These are phyloP conservation scores for Gari tellinella DNA, from an alignment of 2,888 invertebrate genomes.

Conservation along the genomic window DNA sequence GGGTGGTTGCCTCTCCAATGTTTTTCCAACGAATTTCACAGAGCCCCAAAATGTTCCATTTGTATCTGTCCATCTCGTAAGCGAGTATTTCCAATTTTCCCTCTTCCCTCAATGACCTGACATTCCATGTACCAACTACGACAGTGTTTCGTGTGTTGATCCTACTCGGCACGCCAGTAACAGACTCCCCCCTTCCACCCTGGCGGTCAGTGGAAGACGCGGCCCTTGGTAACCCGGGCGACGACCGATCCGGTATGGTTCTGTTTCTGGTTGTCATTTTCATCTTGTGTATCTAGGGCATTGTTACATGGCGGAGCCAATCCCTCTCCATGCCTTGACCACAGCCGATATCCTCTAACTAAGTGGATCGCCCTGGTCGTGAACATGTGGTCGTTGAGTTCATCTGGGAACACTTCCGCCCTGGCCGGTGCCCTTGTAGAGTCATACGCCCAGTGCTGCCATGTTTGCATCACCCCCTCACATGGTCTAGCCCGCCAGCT, in stretches of 20 bases:
- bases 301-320: no score
- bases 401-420: no score
- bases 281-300: not conserved
- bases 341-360: not conserved
- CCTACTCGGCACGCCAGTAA: not conserved
- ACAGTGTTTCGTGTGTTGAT: not conserved
- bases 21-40: constrained; percentile 4
- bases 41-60: constrained; percentile 18
- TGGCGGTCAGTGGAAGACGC: no score
- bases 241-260: no score
- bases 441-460: no score
- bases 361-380: not conserved
- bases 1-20: constrained; percentile 8
- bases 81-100: constrained; percentile 14
- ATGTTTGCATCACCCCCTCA: no score
- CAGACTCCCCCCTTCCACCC: no score
- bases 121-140: constrained; percentile 27
- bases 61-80: constrained; percentile 15
- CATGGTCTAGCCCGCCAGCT: no score
- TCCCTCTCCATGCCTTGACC: no score
- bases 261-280: not conserved
- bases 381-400: no score
- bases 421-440: not conserved
- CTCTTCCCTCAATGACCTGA: constrained; percentile 3
- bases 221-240: no score